Base-by-base conservation (phyloP, 2,797 vertebrate species). In the Erethizon dorsatum region DNA sequence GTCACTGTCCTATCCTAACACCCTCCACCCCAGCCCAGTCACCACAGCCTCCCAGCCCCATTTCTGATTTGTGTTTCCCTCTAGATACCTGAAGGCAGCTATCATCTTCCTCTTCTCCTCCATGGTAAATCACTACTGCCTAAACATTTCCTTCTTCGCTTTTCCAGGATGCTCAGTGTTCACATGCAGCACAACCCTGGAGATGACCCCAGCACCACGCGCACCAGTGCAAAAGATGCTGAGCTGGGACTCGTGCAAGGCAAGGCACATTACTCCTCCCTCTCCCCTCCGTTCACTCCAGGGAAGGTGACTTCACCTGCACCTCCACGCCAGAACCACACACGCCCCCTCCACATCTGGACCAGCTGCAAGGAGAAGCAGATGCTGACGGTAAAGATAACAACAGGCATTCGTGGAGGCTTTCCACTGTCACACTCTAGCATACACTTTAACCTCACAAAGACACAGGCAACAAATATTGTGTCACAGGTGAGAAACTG, bases 341-440 rank as follows among this genome's bases (percentile, higher is more conserved):
- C 71, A 45, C 57, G 20, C 15, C 17, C 57, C 28, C 18, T 54
- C 41, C 31, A 31, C 1, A 1, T 9, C 56, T 15, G 61, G 13
- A 14, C 14, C 63, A 41, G n/a, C 47, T 67, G 37, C 7, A 5
- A 7, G 57, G 78, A 83, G 88, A 59, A 84, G 59, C 45, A 28
- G 71, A 54, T 2, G 45, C 56, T 18, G 41, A 20, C 2, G 0
- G 41, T 1, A 47, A 26, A 1, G 33, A 13, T 12, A 28, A 83
- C 17, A 9, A 28, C 12, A 10, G 20, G 37, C 14, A 2, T 2
- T 8, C 8, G 37, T 0, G 4, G 31, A 28, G 56, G 37, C 41
- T 56, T 22, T 4, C 31, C 41, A 2, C 9, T 4, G 31, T 0
- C 17, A 54, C 56, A 54, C 57, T 26, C 52, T 18, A 10, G 18